These are phyloP conservation scores for Vombatus ursinus DNA, from an alignment of 2,113 vertebrate genomes.

Conservation along the genomic window DNA sequence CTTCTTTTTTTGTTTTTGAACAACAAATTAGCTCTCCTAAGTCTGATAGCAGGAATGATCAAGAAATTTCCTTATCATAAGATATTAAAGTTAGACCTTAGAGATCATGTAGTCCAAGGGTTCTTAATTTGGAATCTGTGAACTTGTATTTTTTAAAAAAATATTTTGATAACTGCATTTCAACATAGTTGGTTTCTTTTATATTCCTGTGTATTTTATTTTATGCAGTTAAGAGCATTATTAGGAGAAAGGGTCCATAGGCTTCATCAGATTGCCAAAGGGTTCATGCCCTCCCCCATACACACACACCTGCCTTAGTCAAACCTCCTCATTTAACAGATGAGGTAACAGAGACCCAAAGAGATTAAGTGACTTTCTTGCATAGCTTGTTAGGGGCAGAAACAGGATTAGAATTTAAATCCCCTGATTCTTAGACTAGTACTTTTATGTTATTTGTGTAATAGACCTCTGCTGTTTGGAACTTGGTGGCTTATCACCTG, in stretches of 20 bases:
- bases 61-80: not conserved
- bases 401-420: not conserved
- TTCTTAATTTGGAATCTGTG: not conserved
- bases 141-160: not conserved
- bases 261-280: not conserved
- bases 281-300: not conserved
- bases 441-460: not conserved
- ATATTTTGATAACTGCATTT: not conserved
- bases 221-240: not conserved
- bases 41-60: not conserved
- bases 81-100: not conserved
- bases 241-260: not conserved
- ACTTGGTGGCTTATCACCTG: not conserved
- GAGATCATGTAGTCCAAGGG: not conserved
- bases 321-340: not conserved
- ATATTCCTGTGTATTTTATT: not conserved
- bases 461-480: not conserved
- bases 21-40: not conserved
- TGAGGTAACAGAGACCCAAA: not conserved
- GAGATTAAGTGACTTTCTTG: not conserved
- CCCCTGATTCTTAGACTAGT: not conserved
- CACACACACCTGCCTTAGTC: not conserved
- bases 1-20: not conserved
- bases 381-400: not conserved
- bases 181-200: not conserved